Evolutionary conservation across 2,113 vertebrate genomes (phyloP).

Genomic region (Orthonyx spaldingii): DNA sequence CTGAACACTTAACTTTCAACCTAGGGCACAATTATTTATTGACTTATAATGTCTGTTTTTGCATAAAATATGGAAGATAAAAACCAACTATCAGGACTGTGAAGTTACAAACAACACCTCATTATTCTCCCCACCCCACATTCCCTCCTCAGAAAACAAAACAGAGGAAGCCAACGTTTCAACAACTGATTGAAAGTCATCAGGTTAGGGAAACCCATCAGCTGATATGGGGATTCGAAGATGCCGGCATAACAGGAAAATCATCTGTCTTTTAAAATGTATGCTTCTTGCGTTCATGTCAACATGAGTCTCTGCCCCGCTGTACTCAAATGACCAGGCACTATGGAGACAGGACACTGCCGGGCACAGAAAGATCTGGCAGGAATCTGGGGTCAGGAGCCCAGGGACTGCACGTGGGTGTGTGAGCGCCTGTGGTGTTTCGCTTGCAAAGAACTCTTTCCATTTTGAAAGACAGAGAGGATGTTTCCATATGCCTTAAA

Average conservation of each 20-base stretch:
- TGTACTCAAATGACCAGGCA: neutral
- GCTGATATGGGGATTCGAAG: conserved; percentile 23
- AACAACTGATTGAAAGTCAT: conserved; percentile 48
- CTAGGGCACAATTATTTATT: conserved; percentile 81
- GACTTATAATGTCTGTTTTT: conserved; percentile 79
- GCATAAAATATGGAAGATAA: conserved; percentile 83
- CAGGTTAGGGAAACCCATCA: conserved; percentile 48
- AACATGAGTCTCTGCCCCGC: neutral
- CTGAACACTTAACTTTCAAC: conserved; percentile 81
- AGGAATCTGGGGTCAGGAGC: neutral
- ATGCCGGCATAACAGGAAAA: conserved; percentile 52
- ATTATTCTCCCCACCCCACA: conserved; percentile 65
- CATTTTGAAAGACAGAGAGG: conserved; percentile 63
- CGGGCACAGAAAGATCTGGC: neutral
- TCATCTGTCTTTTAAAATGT: conserved; percentile 63
- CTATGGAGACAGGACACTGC: neutral
- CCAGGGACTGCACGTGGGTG: rapidly evolving
- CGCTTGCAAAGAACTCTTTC: neutral
- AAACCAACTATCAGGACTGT: conserved; percentile 77
- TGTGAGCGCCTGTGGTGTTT: rapidly evolving
- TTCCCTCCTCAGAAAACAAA: conserved; percentile 70
- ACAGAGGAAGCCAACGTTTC: conserved; percentile 67
- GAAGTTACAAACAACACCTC: conserved; percentile 68
- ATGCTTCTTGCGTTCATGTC: neutral
- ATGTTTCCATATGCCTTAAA: conserved; percentile 60